A percentile compares a stretch with the other conserved stretches of the same genome.
phyloP scores from a whole-genome alignment of 2,113 vertebrate genomes.

The Rhagologus leucostigma region DNA sequence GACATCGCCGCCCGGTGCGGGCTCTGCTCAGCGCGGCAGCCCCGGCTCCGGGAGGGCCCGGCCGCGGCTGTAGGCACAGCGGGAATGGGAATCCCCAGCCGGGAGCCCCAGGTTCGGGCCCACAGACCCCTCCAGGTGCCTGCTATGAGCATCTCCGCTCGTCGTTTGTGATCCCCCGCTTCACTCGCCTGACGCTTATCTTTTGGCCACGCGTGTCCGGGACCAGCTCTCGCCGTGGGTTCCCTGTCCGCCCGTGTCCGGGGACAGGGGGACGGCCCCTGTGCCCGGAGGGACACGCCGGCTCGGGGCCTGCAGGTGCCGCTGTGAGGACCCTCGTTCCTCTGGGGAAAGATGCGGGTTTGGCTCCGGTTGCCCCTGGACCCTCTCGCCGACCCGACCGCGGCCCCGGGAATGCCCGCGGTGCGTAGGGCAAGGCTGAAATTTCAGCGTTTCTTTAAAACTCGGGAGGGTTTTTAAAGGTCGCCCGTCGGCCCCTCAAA shows the following conservation, averaged over 20 bases:
- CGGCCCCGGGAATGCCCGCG: background rate
- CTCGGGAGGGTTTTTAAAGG: fast-evolving
- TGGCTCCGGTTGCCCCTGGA: background rate
- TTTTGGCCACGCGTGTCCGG: background rate
- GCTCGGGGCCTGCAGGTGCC: background rate
- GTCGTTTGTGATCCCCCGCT: background rate
- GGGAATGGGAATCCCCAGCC: background rate
- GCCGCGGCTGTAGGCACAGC: background rate
- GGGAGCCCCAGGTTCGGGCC: background rate
- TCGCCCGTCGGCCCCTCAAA: fast-evolving
- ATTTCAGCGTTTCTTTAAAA: background rate
- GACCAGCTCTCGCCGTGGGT: fast-evolving
- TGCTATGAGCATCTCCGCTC: fast-evolving
- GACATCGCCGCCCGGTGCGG: no score
- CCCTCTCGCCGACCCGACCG: background rate
- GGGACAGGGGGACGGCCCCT: background rate
- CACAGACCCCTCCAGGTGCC: background rate
- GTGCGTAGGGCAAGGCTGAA: background rate
- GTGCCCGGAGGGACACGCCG: no score
- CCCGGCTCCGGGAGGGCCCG: background rate
- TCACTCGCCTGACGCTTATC: background rate
- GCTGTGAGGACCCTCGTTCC: background rate
- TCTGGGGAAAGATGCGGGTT: background rate
- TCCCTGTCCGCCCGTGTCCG: background rate
- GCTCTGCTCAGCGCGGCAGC: background rate